phyloP scores from a whole-genome alignment of 2,888 invertebrate species.

The Himalopsyche tibetana region DNA sequence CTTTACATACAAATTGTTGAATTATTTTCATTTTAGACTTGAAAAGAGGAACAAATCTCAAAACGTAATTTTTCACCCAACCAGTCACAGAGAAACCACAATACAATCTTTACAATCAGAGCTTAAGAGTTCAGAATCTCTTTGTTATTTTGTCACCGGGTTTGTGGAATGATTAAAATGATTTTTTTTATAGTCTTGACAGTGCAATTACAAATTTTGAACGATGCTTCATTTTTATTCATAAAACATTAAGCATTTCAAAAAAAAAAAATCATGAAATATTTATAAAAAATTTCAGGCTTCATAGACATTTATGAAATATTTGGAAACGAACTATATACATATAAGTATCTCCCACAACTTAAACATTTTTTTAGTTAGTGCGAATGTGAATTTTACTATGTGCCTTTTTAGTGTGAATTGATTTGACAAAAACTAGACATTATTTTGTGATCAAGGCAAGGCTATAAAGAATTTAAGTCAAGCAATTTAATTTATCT shows the following conservation, averaged over 20 bases:
- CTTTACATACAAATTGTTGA: slow-evolving; percentile 34
- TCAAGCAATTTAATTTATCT: too few relatives aligned
- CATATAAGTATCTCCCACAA: too few relatives aligned
- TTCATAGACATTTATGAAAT: too few relatives aligned
- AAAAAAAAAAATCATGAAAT: not conserved
- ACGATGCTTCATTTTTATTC: not conserved
- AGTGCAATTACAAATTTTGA: not conserved
- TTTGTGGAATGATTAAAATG: slow-evolving; percentile 21
- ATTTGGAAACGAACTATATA: too few relatives aligned
- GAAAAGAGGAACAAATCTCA: slow-evolving; percentile 11
- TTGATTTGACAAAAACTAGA: too few relatives aligned
- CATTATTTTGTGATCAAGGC: too few relatives aligned
- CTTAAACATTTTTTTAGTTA: too few relatives aligned
- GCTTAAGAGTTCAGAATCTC: slow-evolving; percentile 18
- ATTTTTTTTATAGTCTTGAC: not conserved
- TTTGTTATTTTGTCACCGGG: slow-evolving; percentile 18
- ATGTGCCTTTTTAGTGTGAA: too few relatives aligned
- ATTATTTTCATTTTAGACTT: slow-evolving; percentile 30
- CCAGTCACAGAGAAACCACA: not conserved
- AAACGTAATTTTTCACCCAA: slow-evolving; percentile 18
- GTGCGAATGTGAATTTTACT: too few relatives aligned
- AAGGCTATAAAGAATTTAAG: too few relatives aligned
- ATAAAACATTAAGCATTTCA: not conserved
- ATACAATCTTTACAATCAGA: slow-evolving; percentile 15
- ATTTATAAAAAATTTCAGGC: too few relatives aligned